Evolutionary conservation across 1,140 invertebrate genomes (phyloP).

Genomic region (Drepana arcuata): DNA sequence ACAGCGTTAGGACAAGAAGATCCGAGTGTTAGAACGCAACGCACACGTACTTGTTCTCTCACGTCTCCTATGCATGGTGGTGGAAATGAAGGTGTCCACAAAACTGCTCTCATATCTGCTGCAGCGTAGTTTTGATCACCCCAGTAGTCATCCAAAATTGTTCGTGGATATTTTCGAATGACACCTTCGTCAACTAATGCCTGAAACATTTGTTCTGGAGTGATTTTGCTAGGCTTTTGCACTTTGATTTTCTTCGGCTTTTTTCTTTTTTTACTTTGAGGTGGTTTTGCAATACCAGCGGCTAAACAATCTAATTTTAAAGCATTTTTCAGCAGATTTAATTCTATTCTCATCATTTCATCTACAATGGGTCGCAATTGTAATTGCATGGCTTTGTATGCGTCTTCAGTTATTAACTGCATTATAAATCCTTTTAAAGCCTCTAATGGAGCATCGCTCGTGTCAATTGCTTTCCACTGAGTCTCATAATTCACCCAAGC

Average conservation of each 20-base stretch:
- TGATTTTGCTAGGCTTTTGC: conserved; percentile 39
- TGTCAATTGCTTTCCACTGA: conserved; percentile 45
- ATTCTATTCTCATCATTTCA: conserved; percentile 57
- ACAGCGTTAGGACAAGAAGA: conserved; percentile 34
- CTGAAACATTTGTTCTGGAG: conserved; percentile 49
- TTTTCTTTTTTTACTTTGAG: conserved; percentile 40
- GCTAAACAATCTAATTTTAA: conserved; percentile 38
- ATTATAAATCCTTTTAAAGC: conserved; percentile 44
- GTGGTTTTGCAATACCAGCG: conserved; percentile 27
- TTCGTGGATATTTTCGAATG: conserved; percentile 40
- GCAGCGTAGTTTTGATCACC: conserved; percentile 54
- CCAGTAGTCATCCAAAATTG: conserved; percentile 49
- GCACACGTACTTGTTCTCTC: conserved; percentile 45
- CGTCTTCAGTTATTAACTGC: conserved; percentile 42
- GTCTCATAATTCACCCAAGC: conserved; percentile 44
- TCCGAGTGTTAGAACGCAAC: conserved; percentile 46
- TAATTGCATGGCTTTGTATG: conserved; percentile 40
- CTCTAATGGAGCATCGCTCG: conserved; percentile 27
- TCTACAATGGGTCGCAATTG: conserved; percentile 52
- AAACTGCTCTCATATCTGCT: conserved; percentile 43
- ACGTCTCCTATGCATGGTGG: conserved; percentile 48
- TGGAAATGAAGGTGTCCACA: conserved; percentile 54
- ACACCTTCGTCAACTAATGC: conserved; percentile 50
- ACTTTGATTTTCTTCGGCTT: conserved; percentile 40
- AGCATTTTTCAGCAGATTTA: conserved; percentile 40